phyloP scores from a whole-genome alignment of 2,888 invertebrate species.

The Hyposoter didymator region DNA sequence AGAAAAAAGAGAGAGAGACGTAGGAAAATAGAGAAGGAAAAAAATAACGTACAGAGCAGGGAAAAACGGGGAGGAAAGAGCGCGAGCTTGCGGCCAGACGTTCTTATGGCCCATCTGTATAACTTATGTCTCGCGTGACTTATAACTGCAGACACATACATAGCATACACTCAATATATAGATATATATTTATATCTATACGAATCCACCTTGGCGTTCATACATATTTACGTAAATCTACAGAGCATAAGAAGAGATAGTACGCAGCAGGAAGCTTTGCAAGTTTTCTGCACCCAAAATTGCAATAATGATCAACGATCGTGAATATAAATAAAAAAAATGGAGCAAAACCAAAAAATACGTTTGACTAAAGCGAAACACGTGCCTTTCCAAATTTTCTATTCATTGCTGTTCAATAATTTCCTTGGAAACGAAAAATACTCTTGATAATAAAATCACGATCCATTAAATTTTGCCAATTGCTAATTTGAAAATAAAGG shows the following conservation, averaged over 20 bases:
- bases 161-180: background rate
- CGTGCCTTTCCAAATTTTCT: no score
- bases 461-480: no score
- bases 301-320: slow-evolving; percentile 17
- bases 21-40: slow-evolving; percentile 11
- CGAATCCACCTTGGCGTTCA: slow-evolving; percentile 31
- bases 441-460: no score
- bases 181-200: slow-evolving; percentile 5
- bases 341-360: no score
- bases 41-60: slow-evolving; percentile 28
- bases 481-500: no score
- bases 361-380: no score
- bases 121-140: slow-evolving; percentile 62
- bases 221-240: slow-evolving; percentile 55
- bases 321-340: background rate
- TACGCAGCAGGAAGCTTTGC: background rate
- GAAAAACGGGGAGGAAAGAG: slow-evolving; percentile 39
- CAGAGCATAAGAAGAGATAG: slow-evolving; percentile 12
- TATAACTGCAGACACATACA: slow-evolving; percentile 58
- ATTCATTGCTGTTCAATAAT: no score
- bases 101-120: slow-evolving; percentile 60
- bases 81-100: slow-evolving; percentile 61
- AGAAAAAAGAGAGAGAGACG: slow-evolving; percentile 17
- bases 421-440: no score
- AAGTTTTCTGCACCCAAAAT: background rate